Percentiles rank a stretch among this genome's conserved stretches.
Conservation (phyloP, 1,140 invertebrate genomes). For the Hylaeus anthracinus region DNA sequence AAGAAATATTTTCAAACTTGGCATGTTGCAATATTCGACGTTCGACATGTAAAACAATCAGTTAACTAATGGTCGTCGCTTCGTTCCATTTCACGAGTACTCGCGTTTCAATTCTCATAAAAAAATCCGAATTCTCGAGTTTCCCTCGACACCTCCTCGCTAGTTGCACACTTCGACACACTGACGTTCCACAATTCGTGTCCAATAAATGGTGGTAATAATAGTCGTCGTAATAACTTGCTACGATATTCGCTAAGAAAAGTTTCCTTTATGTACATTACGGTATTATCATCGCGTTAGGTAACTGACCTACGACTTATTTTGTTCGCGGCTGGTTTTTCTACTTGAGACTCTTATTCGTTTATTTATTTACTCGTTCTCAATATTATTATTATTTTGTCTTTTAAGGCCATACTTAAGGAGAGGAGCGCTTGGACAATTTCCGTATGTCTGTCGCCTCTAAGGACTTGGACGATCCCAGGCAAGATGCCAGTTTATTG, state of each 20-base stretch:
- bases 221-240: slow-evolving; percentile 31
- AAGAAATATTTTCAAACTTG: neutral
- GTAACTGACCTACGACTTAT: slow-evolving; percentile 38
- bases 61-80: too few species aligned
- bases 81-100: too few species aligned
- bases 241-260: slow-evolving; percentile 36
- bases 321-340: slow-evolving; percentile 26
- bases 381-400: slow-evolving; percentile 8
- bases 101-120: slow-evolving; percentile 37
- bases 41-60: too few species aligned
- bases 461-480: neutral
- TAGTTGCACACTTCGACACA: slow-evolving; percentile 22
- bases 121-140: slow-evolving; percentile 20
- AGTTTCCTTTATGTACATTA: slow-evolving; percentile 28
- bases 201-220: slow-evolving; percentile 24
- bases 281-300: slow-evolving; percentile 21
- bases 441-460: neutral
- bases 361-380: slow-evolving; percentile 24
- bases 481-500: neutral
- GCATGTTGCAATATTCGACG: too few species aligned
- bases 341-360: slow-evolving; percentile 21
- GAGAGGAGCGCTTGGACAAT: slow-evolving; percentile 38
- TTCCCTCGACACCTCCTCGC: slow-evolving; percentile 21
- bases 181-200: neutral
- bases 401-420: slow-evolving; percentile 64